Base-by-base conservation (phyloP, 2,797 vertebrate species). In the Ambastaia sidthimunki region DNA sequence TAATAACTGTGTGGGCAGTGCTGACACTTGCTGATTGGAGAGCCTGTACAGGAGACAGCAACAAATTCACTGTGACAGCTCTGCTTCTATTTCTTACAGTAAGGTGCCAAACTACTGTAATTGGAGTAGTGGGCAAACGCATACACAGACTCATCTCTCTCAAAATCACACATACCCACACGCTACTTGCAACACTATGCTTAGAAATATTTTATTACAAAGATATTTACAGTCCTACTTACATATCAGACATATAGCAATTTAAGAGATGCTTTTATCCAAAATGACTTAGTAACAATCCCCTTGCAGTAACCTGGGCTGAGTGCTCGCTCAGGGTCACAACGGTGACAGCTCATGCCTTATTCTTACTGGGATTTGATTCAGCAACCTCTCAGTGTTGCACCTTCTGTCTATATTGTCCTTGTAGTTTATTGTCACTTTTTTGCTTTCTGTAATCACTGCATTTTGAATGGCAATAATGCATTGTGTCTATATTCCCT, bases 1-100 rank as follows among this genome's bases (percentile, higher is more conserved):
- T 91, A 92, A 92, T 90, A 91, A 89, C 78, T 52, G 28, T 73
- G 74, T 83, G 71, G 85, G 76, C 34, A 73, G n/a, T 79, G 86
- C 89, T 87, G 89, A 88, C 83, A 83, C 83, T 89, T 82, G 82
- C 86, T 82, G 85, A 89, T 88, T 86, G 91, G 81, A 88, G 86
- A 87, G 82, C 80, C 79, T 82, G 83, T 69, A 81, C 85, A 87
- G 87, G 85, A 87, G 87, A 86, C 66, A 73, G 85, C 87, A 82
- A 85, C 88, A 87, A 88, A 91, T 86, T 78, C 85, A 87, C 80
- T 68, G 87, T 86, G 86, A 86, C 86, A 86, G 87, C 72, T 59
- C 73, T 3, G 80, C 70, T 86, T 86, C 87, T 73, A 50, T 87
- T 90, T 83, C 90, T 80, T 66, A 83, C 77, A 57, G 74, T 82